Percentiles rank a stretch among this genome's conserved stretches.
Evolutionary conservation across 2,888 invertebrate species (phyloP).

Genomic region (Harpalus rubripes): DNA sequence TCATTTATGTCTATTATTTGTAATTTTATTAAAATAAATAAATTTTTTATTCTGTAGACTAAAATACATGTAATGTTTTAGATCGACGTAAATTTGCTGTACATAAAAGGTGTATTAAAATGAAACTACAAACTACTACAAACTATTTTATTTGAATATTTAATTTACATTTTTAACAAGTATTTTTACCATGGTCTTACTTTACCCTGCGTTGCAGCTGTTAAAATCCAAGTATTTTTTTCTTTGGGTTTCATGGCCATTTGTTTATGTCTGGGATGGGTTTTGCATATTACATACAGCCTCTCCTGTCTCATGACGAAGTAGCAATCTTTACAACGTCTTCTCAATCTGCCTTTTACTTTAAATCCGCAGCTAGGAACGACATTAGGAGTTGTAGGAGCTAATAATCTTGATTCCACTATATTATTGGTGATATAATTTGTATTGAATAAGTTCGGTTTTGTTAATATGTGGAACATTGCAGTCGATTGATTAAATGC

Average conservation of each 20-base stretch:
- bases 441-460: constrained; percentile 30
- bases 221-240: constrained; percentile 86
- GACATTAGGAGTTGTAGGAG: constrained; percentile 69
- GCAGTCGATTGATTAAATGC: constrained; percentile 46
- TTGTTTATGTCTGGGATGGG: constrained; percentile 90
- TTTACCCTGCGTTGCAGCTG: constrained; percentile 85
- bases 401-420: constrained; percentile 68
- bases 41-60: constrained; percentile 31
- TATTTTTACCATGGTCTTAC: constrained; percentile 78
- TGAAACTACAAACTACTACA: constrained; percentile 40
- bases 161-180: constrained; percentile 54
- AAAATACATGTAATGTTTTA: constrained; percentile 34
- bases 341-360: constrained; percentile 83
- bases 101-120: constrained; percentile 43
- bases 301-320: constrained; percentile 84
- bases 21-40: constrained; percentile 30
- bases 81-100: constrained; percentile 31
- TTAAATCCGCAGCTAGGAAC: constrained; percentile 82
- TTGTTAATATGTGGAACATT: constrained; percentile 58
- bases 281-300: constrained; percentile 86
- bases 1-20: constrained; percentile 3
- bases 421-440: constrained; percentile 2
- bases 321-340: constrained; percentile 90
- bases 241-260: constrained; percentile 85
- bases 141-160: constrained; percentile 53